phyloP scores from a whole-genome alignment of 2,888 invertebrate genomes.

The Caenorhabditis parvicauda region DNA sequence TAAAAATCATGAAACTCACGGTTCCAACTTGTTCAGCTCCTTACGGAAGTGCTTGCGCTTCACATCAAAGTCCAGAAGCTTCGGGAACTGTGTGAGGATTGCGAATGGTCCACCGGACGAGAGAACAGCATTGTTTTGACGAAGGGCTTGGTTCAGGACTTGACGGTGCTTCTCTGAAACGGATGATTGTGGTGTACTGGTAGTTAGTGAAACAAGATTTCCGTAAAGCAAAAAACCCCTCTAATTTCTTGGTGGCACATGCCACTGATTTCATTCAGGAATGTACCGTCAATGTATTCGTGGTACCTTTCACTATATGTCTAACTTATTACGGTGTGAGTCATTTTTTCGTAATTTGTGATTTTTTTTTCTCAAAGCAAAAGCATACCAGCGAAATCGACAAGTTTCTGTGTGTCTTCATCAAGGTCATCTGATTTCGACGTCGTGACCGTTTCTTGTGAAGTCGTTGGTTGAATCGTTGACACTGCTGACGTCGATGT shows the following conservation, averaged over 20 bases:
- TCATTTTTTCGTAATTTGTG: no score
- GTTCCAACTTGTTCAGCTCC: slow-evolving; percentile 80
- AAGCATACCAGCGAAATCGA: slow-evolving; percentile 75
- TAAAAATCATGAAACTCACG: slow-evolving; percentile 62
- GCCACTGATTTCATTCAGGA: neutral
- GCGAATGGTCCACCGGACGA: slow-evolving; percentile 78
- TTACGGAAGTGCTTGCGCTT: slow-evolving; percentile 82
- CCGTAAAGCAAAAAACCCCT: neutral
- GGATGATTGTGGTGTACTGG: neutral
- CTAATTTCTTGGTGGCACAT: neutral
- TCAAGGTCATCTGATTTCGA: slow-evolving; percentile 62
- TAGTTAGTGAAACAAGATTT: neutral
- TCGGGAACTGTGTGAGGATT: slow-evolving; percentile 81
- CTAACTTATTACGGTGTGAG: no score
- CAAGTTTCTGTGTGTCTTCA: slow-evolving; percentile 76
- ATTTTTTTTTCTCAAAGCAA: neutral
- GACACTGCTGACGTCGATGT: slow-evolving; percentile 5
- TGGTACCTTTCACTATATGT: no score
- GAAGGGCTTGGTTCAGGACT: slow-evolving; percentile 82
- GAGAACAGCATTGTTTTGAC: slow-evolving; percentile 68
- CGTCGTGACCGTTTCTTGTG: slow-evolving; percentile 8
- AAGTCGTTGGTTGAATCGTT: no score
- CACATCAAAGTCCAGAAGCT: slow-evolving; percentile 84
- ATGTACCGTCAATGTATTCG: no score
- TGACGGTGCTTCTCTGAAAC: slow-evolving; percentile 78